Base-by-base conservation (phyloP, 2,797 vertebrate species). In the Peromyscus attwateri region DNA sequence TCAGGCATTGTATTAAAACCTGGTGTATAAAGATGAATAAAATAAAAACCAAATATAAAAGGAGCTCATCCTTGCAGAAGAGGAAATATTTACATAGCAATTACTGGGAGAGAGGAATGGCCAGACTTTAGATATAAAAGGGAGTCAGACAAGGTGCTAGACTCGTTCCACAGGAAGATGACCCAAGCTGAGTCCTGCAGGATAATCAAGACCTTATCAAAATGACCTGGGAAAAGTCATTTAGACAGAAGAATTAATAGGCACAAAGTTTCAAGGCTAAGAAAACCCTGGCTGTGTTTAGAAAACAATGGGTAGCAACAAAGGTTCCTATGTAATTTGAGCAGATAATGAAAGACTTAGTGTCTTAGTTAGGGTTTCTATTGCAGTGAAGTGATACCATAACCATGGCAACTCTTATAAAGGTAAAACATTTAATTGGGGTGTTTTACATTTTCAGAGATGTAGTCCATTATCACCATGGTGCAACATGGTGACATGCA, bases 11-110 rank as follows among this genome's bases (percentile, higher is more conserved):
- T 88, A 79, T 92, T 79, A 80, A 68, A 89, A 66, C 4, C 8
- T 92, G 25, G 16, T 10, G 13, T 70, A 70, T 27, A 92, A 92
- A 79, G 77, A 68, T n/a, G 87, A 87, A 88, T 79, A 71, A 90
- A 95, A 85, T 92, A 76, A 96, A 97, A 79, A 62, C 82, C 23
- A 89, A 89, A 19, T 34, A 70, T 60, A n/a, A 71, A 92, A 81
- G 92, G 52, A 73, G 31, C 43, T 91, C 49, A 34, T 68, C 3
- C 14, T 43, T 71, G 46, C 13, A 64, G 40, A 68, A 68, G 7
- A 55, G 29, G 37, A 79, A 87, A 82, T 29, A 55, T 70, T 94
- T 66, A 62, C 34, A 71, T 0, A 8, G 46, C 37, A 49, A 81
- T 71, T 21, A 64, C 84, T 21, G 60, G 71, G 83, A 80, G 11